Conservation (phyloP, 2,113 vertebrate genomes). For the Onychorhynchus coronatus region DNA sequence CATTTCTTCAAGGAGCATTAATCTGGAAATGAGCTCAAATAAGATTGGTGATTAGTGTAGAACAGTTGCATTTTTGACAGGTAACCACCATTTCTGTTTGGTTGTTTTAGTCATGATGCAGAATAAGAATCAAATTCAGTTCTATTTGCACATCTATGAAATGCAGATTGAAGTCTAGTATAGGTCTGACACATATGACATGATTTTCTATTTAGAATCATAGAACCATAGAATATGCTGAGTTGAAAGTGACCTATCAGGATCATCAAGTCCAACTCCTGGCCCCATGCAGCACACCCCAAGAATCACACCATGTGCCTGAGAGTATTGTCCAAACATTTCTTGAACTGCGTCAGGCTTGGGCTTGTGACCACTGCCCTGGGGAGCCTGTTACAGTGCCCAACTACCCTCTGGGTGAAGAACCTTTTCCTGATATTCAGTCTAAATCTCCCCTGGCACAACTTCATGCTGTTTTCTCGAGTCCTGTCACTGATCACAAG, state of each 20-base stretch:
- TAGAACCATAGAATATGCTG: not conserved
- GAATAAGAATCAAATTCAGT: not conserved
- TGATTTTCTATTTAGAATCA: not conserved
- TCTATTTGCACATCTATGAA: not conserved
- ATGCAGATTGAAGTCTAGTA: not conserved
- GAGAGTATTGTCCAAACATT: rapidly evolving
- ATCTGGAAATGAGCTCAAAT: not conserved
- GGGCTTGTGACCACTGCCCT: too few relatives aligned
- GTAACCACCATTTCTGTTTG: not conserved
- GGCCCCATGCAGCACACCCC: not conserved
- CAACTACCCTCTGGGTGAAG: not conserved
- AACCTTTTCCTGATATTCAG: not conserved
- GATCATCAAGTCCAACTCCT: rapidly evolving
- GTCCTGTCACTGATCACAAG: not conserved
- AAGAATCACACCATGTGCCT: not conserved
- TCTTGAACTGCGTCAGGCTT: not conserved
- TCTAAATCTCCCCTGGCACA: not conserved
- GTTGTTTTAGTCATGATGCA: not conserved
- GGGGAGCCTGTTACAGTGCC: not conserved
- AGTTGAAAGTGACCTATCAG: not conserved
- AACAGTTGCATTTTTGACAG: not conserved
- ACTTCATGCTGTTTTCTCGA: not conserved
- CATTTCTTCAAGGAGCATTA: not conserved
- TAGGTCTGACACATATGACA: not conserved
- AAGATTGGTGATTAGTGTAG: not conserved